phyloP scores from a whole-genome alignment of 2,113 vertebrate genomes.

The Ceyx melanurus region DNA sequence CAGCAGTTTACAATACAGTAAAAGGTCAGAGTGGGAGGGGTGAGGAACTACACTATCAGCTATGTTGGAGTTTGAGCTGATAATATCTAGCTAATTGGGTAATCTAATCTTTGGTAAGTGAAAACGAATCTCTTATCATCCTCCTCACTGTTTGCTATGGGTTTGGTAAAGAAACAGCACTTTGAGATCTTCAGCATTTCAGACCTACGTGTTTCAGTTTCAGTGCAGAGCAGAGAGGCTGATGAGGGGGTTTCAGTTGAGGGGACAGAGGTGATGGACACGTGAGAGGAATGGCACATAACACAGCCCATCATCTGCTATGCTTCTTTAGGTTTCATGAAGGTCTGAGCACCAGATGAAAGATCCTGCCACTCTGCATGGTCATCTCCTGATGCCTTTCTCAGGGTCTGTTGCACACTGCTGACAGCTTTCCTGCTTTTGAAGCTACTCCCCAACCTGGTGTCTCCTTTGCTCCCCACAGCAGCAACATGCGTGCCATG shows the following conservation, averaged over 20 bases:
- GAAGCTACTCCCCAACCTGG: background rate
- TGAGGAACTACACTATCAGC: background rate
- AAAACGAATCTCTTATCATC: background rate
- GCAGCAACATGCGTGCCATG: background rate
- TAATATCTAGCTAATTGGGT: background rate
- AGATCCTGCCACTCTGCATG: background rate
- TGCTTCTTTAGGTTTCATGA: background rate
- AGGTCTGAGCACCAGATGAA: background rate
- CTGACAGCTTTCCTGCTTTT: background rate
- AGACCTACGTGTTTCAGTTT: background rate
- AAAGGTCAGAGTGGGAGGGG: slow-evolving; percentile 37
- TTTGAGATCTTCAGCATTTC: background rate
- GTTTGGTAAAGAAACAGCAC: background rate
- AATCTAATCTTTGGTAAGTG: background rate
- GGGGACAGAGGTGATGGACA: background rate
- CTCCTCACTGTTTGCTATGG: background rate
- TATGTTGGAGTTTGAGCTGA: background rate
- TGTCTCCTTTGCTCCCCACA: background rate
- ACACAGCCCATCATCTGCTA: background rate
- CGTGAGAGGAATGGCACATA: background rate
- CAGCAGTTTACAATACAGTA: slow-evolving; percentile 14
- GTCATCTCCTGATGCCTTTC: background rate
- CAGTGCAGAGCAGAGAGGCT: background rate
- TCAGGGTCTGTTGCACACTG: background rate
- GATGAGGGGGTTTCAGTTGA: background rate